These are phyloP conservation scores for Brachionus rubens DNA, from an alignment of 1,140 invertebrate genomes.

Conservation along the genomic window DNA sequence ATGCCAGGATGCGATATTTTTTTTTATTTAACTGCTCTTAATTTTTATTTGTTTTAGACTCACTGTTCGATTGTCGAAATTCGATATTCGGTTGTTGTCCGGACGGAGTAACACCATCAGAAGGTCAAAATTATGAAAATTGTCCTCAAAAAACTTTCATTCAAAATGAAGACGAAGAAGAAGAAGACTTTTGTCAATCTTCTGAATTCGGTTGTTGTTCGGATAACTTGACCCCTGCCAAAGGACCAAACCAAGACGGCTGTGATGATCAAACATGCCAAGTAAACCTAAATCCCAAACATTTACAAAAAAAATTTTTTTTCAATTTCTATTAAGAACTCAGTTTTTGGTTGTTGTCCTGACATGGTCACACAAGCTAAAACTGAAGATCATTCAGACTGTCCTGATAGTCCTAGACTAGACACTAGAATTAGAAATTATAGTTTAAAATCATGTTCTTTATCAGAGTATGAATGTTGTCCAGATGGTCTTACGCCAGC, in stretches of 20 bases:
- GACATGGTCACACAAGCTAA: slow-evolving; percentile 78
- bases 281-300: slow-evolving; percentile 2
- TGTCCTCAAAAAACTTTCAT: slow-evolving; percentile 52
- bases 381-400: slow-evolving; percentile 76
- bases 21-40: too few species aligned
- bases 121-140: slow-evolving; percentile 65
- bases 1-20: not conserved
- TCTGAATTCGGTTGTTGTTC: slow-evolving; percentile 78
- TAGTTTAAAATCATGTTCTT: slow-evolving; percentile 29
- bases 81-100: slow-evolving; percentile 78
- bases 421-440: slow-evolving; percentile 61
- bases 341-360: slow-evolving; percentile 85
- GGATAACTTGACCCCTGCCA: slow-evolving; percentile 70
- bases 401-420: slow-evolving; percentile 56
- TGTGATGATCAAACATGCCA: slow-evolving; percentile 21
- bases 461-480: slow-evolving; percentile 51
- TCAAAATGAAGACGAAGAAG: not conserved
- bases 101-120: slow-evolving; percentile 71
- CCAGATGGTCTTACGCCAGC: slow-evolving; percentile 55
- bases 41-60: slow-evolving; percentile 51
- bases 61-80: slow-evolving; percentile 67
- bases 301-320: not conserved
- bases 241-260: slow-evolving; percentile 45
- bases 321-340: slow-evolving; percentile 68
- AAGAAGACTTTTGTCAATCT: slow-evolving; percentile 70